phyloP scores from a whole-genome alignment of 1,140 invertebrate species.

The Asbolus verrucosus region DNA sequence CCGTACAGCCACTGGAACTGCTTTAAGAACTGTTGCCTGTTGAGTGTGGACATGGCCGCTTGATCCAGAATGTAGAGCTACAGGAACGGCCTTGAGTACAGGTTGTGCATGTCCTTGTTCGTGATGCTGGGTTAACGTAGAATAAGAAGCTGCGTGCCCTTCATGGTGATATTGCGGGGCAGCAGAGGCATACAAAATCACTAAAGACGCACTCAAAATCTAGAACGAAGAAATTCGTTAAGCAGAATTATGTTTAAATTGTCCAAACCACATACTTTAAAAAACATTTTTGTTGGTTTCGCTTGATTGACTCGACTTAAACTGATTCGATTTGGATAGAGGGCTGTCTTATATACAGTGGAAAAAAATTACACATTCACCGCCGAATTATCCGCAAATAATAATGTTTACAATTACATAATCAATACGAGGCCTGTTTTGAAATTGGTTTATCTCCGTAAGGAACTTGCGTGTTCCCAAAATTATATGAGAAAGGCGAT shows the following conservation, averaged over 20 bases:
- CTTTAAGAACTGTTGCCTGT: neutral
- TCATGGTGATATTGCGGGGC: constrained; percentile 22
- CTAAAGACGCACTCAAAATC: constrained; percentile 45
- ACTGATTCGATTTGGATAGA: neutral
- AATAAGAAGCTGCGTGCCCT: constrained; percentile 43
- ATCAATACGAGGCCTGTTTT: neutral
- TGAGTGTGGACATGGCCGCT: too few species aligned
- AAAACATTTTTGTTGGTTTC: constrained; percentile 25
- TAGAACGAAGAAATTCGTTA: constrained; percentile 35
- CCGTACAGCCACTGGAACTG: neutral
- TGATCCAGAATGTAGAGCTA: neutral
- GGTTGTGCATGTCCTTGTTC: constrained; percentile 20
- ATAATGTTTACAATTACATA: constrained; percentile 6
- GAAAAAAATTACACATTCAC: constrained; percentile 3
- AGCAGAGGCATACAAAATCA: constrained; percentile 41
- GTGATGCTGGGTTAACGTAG: constrained; percentile 39
- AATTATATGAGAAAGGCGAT: neutral
- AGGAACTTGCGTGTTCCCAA: neutral
- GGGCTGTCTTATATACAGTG: neutral
- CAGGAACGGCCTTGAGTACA: neutral
- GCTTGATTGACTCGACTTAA: constrained; percentile 5
- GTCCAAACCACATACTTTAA: constrained; percentile 2
- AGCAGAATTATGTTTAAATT: neutral
- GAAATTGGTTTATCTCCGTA: too few species aligned
- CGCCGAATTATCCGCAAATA: neutral